A percentile compares a stretch with the other conserved stretches of the same genome.
Conservation (phyloP, 2,888 invertebrate species). For the Brachylomia viminalis region DNA sequence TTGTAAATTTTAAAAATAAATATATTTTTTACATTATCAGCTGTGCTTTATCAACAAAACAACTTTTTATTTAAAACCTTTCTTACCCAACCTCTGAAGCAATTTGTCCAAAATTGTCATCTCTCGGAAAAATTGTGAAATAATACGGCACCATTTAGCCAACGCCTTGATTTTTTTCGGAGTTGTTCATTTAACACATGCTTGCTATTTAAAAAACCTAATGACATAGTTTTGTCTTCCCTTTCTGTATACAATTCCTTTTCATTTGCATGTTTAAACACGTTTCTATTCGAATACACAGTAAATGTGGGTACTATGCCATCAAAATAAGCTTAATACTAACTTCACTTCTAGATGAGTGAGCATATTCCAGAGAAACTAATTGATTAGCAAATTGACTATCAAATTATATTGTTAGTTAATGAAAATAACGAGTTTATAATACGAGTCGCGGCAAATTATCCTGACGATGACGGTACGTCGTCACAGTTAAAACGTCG, state of each 20-base stretch:
- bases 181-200: conserved; percentile 27
- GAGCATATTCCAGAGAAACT: background rate
- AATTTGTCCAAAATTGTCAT: background rate
- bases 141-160: background rate
- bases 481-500: background rate
- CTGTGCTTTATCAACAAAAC: too few species aligned
- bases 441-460: background rate
- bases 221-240: conserved; percentile 12
- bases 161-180: conserved; percentile 16
- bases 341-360: background rate
- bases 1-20: too few species aligned
- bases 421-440: background rate
- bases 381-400: background rate
- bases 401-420: background rate
- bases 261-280: conserved; percentile 5
- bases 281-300: background rate
- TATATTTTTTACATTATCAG: too few species aligned
- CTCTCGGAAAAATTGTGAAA: background rate
- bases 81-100: too few species aligned
- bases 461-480: too few species aligned
- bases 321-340: background rate
- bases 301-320: background rate
- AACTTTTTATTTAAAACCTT: too few species aligned
- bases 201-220: background rate
- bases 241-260: background rate